Conservation (phyloP, 35 echinoderm and acorn worm genomes). For the Ophioderma brevispina region DNA sequence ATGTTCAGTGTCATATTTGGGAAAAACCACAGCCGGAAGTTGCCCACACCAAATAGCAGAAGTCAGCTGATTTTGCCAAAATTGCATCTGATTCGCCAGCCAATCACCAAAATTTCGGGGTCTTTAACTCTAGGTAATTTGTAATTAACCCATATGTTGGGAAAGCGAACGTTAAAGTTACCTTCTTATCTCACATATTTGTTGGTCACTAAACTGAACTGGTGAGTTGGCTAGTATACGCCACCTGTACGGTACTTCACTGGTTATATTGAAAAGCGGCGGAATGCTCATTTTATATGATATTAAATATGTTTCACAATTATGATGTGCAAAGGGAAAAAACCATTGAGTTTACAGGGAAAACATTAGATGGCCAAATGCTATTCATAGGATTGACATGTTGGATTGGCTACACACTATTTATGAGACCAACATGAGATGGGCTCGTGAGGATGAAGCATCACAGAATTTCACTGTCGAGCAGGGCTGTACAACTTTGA, state of each 20-base stretch:
- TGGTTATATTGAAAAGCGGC: neutral
- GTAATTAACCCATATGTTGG: neutral
- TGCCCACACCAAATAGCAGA: neutral
- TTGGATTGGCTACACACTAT: neutral
- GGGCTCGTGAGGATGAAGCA: neutral
- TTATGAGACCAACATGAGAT: neutral
- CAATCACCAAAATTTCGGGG: neutral
- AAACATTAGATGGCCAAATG: neutral
- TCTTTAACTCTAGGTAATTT: neutral
- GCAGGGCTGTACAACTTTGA: too few relatives aligned
- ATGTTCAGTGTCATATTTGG: neutral
- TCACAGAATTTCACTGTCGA: too few relatives aligned
- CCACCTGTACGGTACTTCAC: neutral
- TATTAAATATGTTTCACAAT: neutral
- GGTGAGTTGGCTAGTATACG: neutral
- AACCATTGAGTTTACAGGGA: neutral
- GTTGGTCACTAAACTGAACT: neutral
- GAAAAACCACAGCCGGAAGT: neutral
- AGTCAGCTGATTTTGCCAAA: neutral
- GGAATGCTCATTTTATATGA: neutral
- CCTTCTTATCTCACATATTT: neutral
- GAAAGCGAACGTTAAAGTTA: neutral
- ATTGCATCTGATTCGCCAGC: neutral
- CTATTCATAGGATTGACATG: neutral
- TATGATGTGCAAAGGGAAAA: neutral